These are phyloP conservation scores for Acronicta aceris DNA, from an alignment of 2,888 invertebrate genomes.

Conservation along the genomic window DNA sequence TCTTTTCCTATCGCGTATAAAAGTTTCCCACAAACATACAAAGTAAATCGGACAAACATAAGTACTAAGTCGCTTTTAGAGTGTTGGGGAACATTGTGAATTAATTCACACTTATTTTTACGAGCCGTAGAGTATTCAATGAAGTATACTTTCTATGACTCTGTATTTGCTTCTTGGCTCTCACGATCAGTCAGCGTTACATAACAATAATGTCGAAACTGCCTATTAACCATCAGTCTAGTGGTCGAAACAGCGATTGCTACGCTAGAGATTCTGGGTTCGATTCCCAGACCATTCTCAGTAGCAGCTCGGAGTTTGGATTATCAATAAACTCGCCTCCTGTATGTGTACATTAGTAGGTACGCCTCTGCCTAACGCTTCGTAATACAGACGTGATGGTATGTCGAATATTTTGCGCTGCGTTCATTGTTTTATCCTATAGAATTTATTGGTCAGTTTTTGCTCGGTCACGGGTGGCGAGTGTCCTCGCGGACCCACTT, in stretches of 20 bases:
- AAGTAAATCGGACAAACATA: slow-evolving; percentile 17
- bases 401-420: slow-evolving; percentile 28
- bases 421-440: slow-evolving; percentile 48
- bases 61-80: slow-evolving; percentile 19
- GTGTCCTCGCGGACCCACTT: slow-evolving; percentile 74
- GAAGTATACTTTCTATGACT: slow-evolving; percentile 41
- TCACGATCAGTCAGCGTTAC: slow-evolving; percentile 34
- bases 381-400: too few species aligned
- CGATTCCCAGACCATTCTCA: too few species aligned
- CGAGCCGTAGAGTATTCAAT: slow-evolving; percentile 7
- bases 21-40: slow-evolving; percentile 32
- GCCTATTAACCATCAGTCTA: too few species aligned
- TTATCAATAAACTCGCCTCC: too few species aligned
- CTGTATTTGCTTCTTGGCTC: slow-evolving; percentile 28
- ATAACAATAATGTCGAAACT: slow-evolving; percentile 36
- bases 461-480: slow-evolving; percentile 67
- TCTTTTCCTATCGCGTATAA: slow-evolving; percentile 38
- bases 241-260: too few species aligned
- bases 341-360: too few species aligned
- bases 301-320: too few species aligned
- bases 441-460: slow-evolving; percentile 49
- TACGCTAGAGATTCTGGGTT: too few species aligned
- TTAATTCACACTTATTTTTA: slow-evolving; percentile 34
- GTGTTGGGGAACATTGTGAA: slow-evolving; percentile 23
- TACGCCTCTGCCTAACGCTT: too few species aligned